A percentile compares a stretch with the other conserved stretches of the same genome.
Conservation (phyloP, 2,888 invertebrate species). For the Hoplodrina blanda region DNA sequence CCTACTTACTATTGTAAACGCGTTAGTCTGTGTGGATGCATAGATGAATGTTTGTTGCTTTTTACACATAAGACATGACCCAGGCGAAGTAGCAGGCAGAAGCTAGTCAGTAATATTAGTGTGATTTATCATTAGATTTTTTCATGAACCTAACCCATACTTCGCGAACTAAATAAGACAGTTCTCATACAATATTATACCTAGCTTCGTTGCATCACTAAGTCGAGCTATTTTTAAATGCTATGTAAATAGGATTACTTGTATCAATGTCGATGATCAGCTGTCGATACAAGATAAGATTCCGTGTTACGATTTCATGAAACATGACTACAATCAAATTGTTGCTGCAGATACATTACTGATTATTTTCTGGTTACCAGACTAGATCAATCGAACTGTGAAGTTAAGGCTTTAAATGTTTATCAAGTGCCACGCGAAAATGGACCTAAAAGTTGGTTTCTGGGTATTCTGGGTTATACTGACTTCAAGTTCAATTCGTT, state of each 20-base stretch:
- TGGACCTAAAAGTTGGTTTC: background rate
- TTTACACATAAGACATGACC: no score
- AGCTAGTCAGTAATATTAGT: no score
- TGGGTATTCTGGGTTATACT: background rate
- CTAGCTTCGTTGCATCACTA: slow-evolving; percentile 12
- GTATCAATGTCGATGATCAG: slow-evolving; percentile 46
- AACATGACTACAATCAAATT: slow-evolving; percentile 33
- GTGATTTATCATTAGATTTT: no score
- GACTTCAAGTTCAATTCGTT: no score
- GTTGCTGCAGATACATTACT: slow-evolving; percentile 14
- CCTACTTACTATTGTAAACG: no score
- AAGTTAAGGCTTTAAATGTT: no score
- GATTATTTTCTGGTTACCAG: slow-evolving; percentile 22
- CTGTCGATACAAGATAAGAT: slow-evolving; percentile 45
- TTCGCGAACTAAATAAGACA: slow-evolving; percentile 10
- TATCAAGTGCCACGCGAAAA: no score
- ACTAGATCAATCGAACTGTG: background rate
- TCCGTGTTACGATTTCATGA: slow-evolving; percentile 30
- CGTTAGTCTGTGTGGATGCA: no score
- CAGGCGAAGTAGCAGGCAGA: no score
- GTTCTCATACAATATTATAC: slow-evolving; percentile 26
- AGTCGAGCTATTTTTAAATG: slow-evolving; percentile 37
- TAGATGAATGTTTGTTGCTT: no score
- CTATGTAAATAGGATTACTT: slow-evolving; percentile 51
- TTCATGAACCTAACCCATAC: background rate